Conservation (phyloP, 2,797 vertebrate genomes). For the Cynopterus sphinx region DNA sequence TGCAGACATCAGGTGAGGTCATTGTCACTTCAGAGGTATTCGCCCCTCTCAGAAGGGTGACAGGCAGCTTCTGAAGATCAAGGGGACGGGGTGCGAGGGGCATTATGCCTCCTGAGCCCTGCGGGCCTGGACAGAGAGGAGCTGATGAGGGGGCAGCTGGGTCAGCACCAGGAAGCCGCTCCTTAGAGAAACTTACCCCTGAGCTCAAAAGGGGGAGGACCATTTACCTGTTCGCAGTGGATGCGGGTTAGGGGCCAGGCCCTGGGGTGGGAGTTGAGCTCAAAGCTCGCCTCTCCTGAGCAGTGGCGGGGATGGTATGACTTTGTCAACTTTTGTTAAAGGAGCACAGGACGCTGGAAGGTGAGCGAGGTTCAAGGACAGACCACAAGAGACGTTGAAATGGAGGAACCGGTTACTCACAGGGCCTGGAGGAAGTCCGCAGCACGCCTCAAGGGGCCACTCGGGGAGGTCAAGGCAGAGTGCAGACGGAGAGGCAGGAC, state of each 20-base stretch:
- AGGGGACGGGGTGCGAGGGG: background rate
- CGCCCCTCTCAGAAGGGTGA: background rate
- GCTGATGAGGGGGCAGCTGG: background rate
- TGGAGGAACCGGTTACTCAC: background rate
- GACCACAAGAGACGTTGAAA: background rate
- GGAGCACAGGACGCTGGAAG: background rate
- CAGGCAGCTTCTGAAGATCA: background rate
- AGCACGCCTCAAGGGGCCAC: background rate
- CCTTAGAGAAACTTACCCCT: background rate
- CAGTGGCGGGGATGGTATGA: background rate
- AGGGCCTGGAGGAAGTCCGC: background rate
- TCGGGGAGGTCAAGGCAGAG: background rate
- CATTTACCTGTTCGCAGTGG: background rate
- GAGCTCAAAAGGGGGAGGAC: background rate
- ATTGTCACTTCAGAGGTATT: background rate
- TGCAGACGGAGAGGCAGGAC: background rate
- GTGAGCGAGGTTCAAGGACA: background rate
- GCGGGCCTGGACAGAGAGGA: background rate
- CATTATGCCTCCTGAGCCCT: background rate
- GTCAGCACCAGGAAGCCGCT: background rate
- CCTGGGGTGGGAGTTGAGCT: too few relatives aligned
- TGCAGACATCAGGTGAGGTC: background rate
- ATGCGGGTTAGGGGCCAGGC: background rate
- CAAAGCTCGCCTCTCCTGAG: background rate
- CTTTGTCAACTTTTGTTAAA: background rate